Evolutionary conservation across 2,797 vertebrate species (phyloP).

Genomic region (Babyrousa celebensis): DNA sequence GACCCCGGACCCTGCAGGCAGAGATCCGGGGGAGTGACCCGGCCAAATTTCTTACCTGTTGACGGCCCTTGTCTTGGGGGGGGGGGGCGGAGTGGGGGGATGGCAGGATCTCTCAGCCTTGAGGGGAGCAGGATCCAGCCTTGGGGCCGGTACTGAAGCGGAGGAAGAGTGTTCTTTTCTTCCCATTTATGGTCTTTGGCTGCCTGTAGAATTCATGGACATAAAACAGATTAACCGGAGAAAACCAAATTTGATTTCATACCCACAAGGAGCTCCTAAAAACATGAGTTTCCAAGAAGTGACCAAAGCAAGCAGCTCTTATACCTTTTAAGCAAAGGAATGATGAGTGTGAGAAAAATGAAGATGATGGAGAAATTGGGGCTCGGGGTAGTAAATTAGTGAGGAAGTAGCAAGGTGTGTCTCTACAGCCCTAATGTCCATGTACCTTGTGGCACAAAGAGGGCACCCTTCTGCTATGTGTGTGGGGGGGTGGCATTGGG

Average conservation of each 20-base stretch:
- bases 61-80: not conserved
- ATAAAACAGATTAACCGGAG: not conserved
- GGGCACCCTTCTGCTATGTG: not conserved
- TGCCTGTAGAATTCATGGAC: not conserved
- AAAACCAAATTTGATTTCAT: not conserved
- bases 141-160: not conserved
- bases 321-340: not conserved
- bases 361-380: not conserved
- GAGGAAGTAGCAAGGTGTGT: not conserved
- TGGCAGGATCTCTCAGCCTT: not conserved
- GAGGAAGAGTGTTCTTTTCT: not conserved
- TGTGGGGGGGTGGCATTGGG: no score
- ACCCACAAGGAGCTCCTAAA: not conserved
- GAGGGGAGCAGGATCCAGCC: not conserved
- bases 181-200: not conserved
- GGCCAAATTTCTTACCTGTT: not conserved
- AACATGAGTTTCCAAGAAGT: not conserved
- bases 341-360: not conserved
- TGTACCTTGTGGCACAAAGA: not conserved
- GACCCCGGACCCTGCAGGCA: not conserved
- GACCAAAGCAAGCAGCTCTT: not conserved
- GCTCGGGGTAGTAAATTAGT: not conserved
- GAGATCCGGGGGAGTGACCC: not conserved
- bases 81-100: no score
- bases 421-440: no score